These are phyloP conservation scores for Caretta caretta DNA, from an alignment of 2,113 vertebrate species.

Conservation along the genomic window DNA sequence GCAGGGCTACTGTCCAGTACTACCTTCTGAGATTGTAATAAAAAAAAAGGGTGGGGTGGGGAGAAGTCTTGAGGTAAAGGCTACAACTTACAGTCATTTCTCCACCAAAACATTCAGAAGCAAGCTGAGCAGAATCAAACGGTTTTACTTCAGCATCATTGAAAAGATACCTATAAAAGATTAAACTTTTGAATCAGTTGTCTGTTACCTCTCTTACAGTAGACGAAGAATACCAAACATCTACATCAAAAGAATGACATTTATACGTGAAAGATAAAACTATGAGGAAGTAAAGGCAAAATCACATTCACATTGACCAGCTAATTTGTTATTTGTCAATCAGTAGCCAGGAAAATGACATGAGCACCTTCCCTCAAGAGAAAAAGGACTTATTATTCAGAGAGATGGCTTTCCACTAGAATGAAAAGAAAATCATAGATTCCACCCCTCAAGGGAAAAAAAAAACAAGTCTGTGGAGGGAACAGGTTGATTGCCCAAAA, in stretches of 20 bases:
- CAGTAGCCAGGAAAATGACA: neutral
- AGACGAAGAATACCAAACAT: neutral
- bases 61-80: neutral
- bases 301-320: neutral
- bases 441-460: too few relatives aligned
- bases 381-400: neutral
- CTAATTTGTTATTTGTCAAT: neutral
- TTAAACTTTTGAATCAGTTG: neutral
- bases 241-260: neutral
- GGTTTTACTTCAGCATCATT: conserved; percentile 99
- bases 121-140: conserved; percentile 97
- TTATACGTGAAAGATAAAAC: neutral
- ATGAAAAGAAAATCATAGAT: too few relatives aligned
- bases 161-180: conserved; percentile 92
- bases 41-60: too few relatives aligned
- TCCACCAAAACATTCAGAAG: conserved; percentile 98
- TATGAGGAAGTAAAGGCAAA: neutral
- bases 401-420: neutral
- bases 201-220: neutral
- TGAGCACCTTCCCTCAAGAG: neutral
- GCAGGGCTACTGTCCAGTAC: neutral
- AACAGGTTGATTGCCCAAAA: neutral
- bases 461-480: neutral
- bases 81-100: conserved; percentile 93
- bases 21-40: neutral